Conservation (phyloP, 2,888 invertebrate species). For the Apamea sordens region DNA sequence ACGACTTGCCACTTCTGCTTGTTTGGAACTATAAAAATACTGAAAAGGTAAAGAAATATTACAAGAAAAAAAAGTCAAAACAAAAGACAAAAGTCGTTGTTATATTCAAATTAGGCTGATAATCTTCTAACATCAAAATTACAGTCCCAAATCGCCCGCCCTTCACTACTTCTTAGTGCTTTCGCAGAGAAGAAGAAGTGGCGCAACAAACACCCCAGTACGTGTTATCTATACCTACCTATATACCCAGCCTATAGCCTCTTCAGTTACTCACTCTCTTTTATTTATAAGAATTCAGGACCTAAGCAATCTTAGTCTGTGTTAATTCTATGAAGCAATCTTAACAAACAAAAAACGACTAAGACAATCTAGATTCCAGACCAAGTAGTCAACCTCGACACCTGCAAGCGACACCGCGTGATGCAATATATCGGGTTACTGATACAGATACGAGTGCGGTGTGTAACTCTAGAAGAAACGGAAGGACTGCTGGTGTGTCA, state of each 20-base stretch:
- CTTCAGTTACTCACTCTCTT: not conserved
- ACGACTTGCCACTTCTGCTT: too few relatives aligned
- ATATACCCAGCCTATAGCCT: too few relatives aligned
- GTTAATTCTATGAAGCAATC: slow-evolving; percentile 10
- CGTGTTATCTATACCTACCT: too few relatives aligned
- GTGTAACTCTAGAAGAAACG: slow-evolving; percentile 84
- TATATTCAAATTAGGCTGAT: too few relatives aligned
- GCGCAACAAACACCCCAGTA: too few relatives aligned
- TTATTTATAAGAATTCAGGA: not conserved
- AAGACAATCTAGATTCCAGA: slow-evolving; percentile 42
- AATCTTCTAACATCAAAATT: too few relatives aligned
- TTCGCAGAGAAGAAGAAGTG: too few relatives aligned
- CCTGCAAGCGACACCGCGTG: slow-evolving; percentile 77
- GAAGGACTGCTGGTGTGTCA: slow-evolving; percentile 74
- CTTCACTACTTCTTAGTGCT: too few relatives aligned
- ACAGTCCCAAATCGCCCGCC: too few relatives aligned
- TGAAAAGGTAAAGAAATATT: not conserved
- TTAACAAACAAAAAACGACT: slow-evolving; percentile 19
- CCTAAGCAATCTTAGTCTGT: not conserved
- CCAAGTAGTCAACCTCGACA: slow-evolving; percentile 71
- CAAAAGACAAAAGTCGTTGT: too few relatives aligned
- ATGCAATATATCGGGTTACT: slow-evolving; percentile 77
- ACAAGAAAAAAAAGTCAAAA: too few relatives aligned
- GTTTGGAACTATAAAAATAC: too few relatives aligned
- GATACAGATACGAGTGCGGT: slow-evolving; percentile 79